These are phyloP conservation scores for Lutjanus erythropterus DNA, from an alignment of 2,113 vertebrate species.

Conservation along the genomic window DNA sequence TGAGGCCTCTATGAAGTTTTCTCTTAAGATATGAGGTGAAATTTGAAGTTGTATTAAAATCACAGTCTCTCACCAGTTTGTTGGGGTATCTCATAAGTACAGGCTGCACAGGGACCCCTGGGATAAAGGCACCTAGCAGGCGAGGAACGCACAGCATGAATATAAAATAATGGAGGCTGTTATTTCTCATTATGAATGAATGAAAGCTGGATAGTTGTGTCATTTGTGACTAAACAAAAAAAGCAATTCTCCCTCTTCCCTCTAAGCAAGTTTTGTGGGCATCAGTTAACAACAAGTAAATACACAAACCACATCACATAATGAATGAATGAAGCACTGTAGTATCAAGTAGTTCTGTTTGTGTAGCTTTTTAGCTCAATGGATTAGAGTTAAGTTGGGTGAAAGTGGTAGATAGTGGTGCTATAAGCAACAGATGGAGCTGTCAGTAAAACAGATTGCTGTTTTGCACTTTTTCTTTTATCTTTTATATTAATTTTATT, in stretches of 20 bases:
- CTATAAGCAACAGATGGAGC: background rate
- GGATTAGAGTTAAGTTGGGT: background rate
- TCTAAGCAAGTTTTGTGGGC: background rate
- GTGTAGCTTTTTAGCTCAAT: background rate
- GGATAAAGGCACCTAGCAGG: conserved; percentile 92
- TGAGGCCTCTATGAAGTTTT: background rate
- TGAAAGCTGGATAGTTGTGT: background rate
- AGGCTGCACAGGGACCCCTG: conserved; percentile 93
- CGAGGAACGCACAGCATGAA: background rate
- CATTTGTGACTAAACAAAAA: background rate
- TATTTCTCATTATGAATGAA: background rate
- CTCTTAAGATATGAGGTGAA: background rate
- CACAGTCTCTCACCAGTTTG: conserved; percentile 86
- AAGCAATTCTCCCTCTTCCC: background rate
- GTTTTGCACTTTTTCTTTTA: background rate
- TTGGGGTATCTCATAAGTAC: conserved; percentile 95
- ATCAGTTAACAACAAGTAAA: background rate
- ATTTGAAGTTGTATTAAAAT: background rate
- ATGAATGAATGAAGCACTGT: background rate
- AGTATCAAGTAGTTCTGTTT: background rate
- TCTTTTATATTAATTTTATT: background rate
- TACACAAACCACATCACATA: background rate
- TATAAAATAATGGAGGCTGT: background rate
- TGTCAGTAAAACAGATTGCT: background rate
- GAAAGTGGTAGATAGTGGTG: background rate